Base-by-base conservation (phyloP, 1,140 invertebrate genomes). In the Bactericera cockerelli region DNA sequence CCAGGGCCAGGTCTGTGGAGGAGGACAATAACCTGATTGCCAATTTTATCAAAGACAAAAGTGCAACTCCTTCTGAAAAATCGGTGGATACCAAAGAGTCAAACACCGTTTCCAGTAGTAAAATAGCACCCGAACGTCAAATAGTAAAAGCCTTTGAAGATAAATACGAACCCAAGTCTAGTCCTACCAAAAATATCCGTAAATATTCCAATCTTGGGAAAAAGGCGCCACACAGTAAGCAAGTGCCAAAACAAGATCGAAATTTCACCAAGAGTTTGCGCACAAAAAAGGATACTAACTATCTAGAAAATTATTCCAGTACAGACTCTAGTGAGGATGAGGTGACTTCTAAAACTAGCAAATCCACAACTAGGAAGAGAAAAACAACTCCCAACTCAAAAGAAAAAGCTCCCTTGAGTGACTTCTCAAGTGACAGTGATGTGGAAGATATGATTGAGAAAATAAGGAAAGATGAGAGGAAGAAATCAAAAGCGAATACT, bases 341-440 rank as follows among this genome's bases (percentile, higher is more conserved):
- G 19, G n/a, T 26, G 22, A 19, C 10, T 8, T 22, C 14, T 14
- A 14, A 28, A 19, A 16, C 24, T 10, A 38, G 28, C 28, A 31
- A 31, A 31, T 49, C 42, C 3, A 19, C 42, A 6, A 49, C n/a
- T 8, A 49, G n/a, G n/a, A 49, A 49, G 19, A 4, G 42, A n/a
- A 49, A 49, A 49, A 16, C n/a, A 22, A 49, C 4, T 4, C 4
- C 8, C n/a, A 49, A 49, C n/a, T 22, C 42, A 6, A 49, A 49
- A 22, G 42, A 49, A 49, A 49, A 49, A 19, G 42, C 22, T 22
- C 22, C 42, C 8, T 49, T 49, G 42, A 33, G 25, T 28, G 31
- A 58, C 58, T 49, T 22, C n/a, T 49, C 22, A 22, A 33, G 25
- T 28, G 31, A 58, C 58, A 59, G 31, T 57, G 55, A 61, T 58